Evolutionary conservation across 2,888 invertebrate species (phyloP).

Genomic region (Ochlodes sylvanus): DNA sequence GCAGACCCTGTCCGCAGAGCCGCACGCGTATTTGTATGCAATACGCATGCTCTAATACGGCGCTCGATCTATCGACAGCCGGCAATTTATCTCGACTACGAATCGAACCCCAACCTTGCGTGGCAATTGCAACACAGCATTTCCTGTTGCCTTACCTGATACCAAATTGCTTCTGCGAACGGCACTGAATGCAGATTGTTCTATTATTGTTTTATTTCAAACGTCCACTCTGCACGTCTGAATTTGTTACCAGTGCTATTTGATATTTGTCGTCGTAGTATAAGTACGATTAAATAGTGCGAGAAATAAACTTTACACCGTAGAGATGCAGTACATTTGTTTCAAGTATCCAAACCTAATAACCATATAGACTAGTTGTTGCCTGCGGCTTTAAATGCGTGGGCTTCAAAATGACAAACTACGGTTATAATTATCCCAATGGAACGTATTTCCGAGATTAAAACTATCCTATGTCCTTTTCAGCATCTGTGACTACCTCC

Average conservation of each 20-base stretch:
- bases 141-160: slow-evolving; percentile 73
- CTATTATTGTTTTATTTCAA: slow-evolving; percentile 64
- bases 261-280: slow-evolving; percentile 14
- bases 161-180: slow-evolving; percentile 77
- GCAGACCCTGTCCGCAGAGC: slow-evolving; percentile 38
- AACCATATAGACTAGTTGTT: no score
- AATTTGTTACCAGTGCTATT: slow-evolving; percentile 6
- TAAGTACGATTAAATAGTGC: not conserved
- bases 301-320: not conserved
- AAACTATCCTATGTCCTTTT: no score
- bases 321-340: no score
- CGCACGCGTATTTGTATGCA: slow-evolving; percentile 76
- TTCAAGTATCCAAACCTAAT: no score
- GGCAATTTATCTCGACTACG: slow-evolving; percentile 71
- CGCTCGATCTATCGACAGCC: slow-evolving; percentile 69
- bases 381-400: no score
- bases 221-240: slow-evolving; percentile 6
- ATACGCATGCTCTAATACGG: slow-evolving; percentile 75
- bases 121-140: slow-evolving; percentile 65
- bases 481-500: no score
- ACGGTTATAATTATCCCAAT: no score
- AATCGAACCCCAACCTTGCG: slow-evolving; percentile 69
- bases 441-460: no score
- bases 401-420: no score
- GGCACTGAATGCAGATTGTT: slow-evolving; percentile 75